phyloP scores from a whole-genome alignment of 2,888 invertebrate species.

The Protodeltote pygarga region DNA sequence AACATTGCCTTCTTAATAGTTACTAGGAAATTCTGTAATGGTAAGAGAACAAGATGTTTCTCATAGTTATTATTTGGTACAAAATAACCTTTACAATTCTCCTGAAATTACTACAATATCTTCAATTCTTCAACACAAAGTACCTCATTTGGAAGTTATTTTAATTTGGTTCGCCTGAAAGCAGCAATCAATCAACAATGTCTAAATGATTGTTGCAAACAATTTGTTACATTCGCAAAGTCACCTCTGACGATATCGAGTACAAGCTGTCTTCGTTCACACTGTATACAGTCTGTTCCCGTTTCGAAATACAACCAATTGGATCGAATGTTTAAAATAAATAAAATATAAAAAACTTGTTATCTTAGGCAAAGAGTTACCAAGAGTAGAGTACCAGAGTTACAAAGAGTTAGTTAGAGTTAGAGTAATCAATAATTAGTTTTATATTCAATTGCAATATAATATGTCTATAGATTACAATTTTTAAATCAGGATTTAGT shows the following conservation, averaged over 20 bases:
- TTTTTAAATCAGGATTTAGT: too few relatives aligned
- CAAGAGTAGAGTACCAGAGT: too few relatives aligned
- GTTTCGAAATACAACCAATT: not conserved
- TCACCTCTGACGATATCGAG: slow-evolving; percentile 51
- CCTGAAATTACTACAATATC: slow-evolving; percentile 3
- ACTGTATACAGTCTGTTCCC: slow-evolving; percentile 16
- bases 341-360: too few relatives aligned
- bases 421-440: too few relatives aligned
- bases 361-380: too few relatives aligned
- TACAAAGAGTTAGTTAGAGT: too few relatives aligned
- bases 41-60: too few relatives aligned
- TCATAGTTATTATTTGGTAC: not conserved
- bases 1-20: not conserved
- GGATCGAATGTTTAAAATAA: too few relatives aligned
- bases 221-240: slow-evolving; percentile 56
- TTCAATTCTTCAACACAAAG: not conserved
- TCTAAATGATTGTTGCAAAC: slow-evolving; percentile 53
- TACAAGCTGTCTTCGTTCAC: slow-evolving; percentile 44
- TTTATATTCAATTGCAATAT: too few relatives aligned
- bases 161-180: slow-evolving; percentile 24
- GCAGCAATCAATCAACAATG: slow-evolving; percentile 50
- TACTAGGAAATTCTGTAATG: too few relatives aligned
- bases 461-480: too few relatives aligned
- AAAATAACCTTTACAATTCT: slow-evolving; percentile 4
- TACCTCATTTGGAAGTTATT: slow-evolving; percentile 27